Conservation (phyloP, 2,797 vertebrate genomes). For the Loris lydekkerianus region DNA sequence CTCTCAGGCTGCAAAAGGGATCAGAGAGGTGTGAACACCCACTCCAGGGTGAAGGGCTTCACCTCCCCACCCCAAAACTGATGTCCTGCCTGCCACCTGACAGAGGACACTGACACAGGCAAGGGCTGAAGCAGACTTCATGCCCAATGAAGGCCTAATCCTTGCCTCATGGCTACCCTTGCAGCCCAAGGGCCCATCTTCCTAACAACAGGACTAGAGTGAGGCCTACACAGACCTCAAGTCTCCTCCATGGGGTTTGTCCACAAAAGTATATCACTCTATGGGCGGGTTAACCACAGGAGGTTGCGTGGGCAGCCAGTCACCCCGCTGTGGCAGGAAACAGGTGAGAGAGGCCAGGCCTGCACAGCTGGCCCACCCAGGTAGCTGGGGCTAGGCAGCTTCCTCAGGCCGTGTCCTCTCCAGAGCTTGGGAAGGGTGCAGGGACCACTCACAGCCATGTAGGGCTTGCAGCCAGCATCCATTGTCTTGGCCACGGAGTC, state of each 20-base stretch:
- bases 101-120: background rate
- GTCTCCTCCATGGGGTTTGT: background rate
- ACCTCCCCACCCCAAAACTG: background rate
- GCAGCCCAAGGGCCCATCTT: background rate
- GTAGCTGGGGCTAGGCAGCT: background rate
- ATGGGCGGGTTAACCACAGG: background rate
- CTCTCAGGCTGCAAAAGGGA: constrained; percentile 88
- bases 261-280: background rate
- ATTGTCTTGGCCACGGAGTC: constrained; percentile 91
- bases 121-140: background rate
- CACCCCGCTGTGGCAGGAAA: background rate
- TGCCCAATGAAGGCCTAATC: background rate
- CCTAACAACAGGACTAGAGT: fast-evolving
- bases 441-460: constrained; percentile 90
- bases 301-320: background rate
- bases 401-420: background rate
- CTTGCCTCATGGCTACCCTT: background rate
- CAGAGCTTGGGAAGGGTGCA: fast-evolving
- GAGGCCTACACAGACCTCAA: background rate
- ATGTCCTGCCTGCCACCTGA: background rate
- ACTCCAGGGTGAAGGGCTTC: background rate
- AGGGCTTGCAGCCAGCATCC: constrained; percentile 91
- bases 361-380: fast-evolving
- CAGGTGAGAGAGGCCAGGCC: background rate
- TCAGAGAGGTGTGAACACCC: background rate